These are phyloP conservation scores for Uria lomvia DNA, from an alignment of 2,113 vertebrate genomes.

Conservation along the genomic window DNA sequence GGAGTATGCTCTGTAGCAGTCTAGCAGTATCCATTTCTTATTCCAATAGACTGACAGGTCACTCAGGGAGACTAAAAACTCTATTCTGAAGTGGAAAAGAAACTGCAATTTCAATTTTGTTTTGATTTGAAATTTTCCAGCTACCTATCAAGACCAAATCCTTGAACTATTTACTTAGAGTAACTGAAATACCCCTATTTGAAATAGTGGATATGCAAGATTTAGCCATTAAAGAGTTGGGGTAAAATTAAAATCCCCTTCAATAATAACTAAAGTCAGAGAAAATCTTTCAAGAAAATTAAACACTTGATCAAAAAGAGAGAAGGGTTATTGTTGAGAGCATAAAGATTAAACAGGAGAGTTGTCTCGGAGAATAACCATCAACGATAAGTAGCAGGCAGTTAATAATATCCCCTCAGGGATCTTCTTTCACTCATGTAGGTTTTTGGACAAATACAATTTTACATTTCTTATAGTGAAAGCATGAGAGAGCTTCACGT, in stretches of 20 bases:
- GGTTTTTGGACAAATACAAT: slow-evolving; percentile 48
- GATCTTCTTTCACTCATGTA: slow-evolving; percentile 58
- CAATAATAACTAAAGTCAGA: slow-evolving; percentile 71
- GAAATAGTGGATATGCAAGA: slow-evolving; percentile 72
- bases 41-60: slow-evolving; percentile 16
- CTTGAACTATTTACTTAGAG: slow-evolving; percentile 75
- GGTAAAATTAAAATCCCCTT: slow-evolving; percentile 73
- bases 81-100: slow-evolving; percentile 42
- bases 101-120: slow-evolving; percentile 59
- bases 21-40: slow-evolving; percentile 53
- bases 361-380: slow-evolving; percentile 64
- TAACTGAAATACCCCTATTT: slow-evolving; percentile 72
- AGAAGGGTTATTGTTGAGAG: slow-evolving; percentile 69
- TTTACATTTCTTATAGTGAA: slow-evolving; percentile 42
- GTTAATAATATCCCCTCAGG: slow-evolving; percentile 63
- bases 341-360: slow-evolving; percentile 73
- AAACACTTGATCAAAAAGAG: slow-evolving; percentile 77
- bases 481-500: background rate
- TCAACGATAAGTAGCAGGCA: slow-evolving; percentile 61
- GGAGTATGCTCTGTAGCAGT: slow-evolving; percentile 4
- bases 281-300: slow-evolving; percentile 80
- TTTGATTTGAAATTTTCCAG: slow-evolving; percentile 63
- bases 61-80: slow-evolving; percentile 28
- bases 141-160: slow-evolving; percentile 69
- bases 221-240: slow-evolving; percentile 73